phyloP scores from a whole-genome alignment of 2,888 invertebrate species.

The Melanargia galathea region DNA sequence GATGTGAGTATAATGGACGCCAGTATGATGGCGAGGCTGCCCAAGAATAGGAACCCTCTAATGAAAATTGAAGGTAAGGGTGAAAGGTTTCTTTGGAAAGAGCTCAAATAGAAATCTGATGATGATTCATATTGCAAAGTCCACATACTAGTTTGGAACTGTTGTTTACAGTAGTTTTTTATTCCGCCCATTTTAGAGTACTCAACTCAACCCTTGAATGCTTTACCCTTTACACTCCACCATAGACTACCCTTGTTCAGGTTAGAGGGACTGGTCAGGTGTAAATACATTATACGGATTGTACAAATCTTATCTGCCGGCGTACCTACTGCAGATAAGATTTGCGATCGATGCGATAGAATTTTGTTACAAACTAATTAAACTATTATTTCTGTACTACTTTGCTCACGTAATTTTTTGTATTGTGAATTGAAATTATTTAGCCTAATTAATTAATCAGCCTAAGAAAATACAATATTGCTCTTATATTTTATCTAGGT shows the following conservation, averaged over 20 bases:
- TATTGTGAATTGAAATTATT: too few species aligned
- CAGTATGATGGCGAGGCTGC: slow-evolving; percentile 56
- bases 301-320: slow-evolving; percentile 28
- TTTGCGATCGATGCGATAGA: slow-evolving; percentile 36
- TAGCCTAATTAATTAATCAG: too few species aligned
- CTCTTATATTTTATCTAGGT: too few species aligned
- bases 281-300: slow-evolving; percentile 15
- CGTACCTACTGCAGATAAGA: slow-evolving; percentile 38
- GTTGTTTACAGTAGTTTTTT: slow-evolving; percentile 58
- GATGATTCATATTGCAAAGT: slow-evolving; percentile 55
- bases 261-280: slow-evolving; percentile 3
- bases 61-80: slow-evolving; percentile 55
- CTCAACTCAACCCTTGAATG: neutral
- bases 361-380: neutral
- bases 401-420: neutral
- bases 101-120: slow-evolving; percentile 61
- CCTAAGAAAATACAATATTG: too few species aligned
- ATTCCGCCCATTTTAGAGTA: slow-evolving; percentile 54
- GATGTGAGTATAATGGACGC: slow-evolving; percentile 53
- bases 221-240: slow-evolving; percentile 12
- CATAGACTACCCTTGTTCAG: slow-evolving; percentile 6
- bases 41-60: slow-evolving; percentile 56
- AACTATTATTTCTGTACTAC: slow-evolving; percentile 9
- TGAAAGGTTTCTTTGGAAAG: slow-evolving; percentile 59
- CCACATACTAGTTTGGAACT: slow-evolving; percentile 54